Evolutionary conservation across 2,113 vertebrate species (phyloP), one percentile per base, ranked within the genome.

Genomic region (Lethenteron reissneri): DNA sequence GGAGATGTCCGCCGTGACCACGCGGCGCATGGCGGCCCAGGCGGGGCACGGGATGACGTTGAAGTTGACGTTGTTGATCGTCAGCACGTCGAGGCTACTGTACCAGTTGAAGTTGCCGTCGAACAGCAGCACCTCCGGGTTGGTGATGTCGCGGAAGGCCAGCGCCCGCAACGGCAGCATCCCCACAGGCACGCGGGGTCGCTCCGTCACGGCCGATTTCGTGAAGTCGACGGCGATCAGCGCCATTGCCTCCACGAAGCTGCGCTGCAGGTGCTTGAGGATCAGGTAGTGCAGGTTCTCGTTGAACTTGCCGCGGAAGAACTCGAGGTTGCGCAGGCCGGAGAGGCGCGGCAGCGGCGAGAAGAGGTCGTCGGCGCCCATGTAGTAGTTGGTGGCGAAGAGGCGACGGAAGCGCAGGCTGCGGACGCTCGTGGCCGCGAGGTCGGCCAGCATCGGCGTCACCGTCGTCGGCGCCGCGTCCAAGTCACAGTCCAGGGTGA

Each of bases 51-150:
- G 87, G 11, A 85, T 82, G 0, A 71, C 78, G 78, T 85, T 87
- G 75, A 89, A 87, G 78, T 87, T 84, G 13, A 88, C 79, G 0
- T 84, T 81, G 73, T 78, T 72, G 57, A 88, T 81, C 9, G 79
- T 80, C 64, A 88, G 77, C 2, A 78, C 2, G 4, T 74, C 76
- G 8, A 88, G 76, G 3, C 80, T 80, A 8, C 79, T 81, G 5
- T 87, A 77, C 86, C 86, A 89, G 11, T 84, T 86, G 72, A 89
- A 89, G 69, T 81, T 83, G 85, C 86, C 86, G 78, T 89, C 85
- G 2, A 86, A 89, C 0, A 84, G 79, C 71, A 89, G 77, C 57
- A 89, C 73, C 56, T 88, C 86, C 0, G 86, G 87, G 76, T 88
- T 88, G 73, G 84, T 87, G 75, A 88, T 85, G 58, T 87, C 85